Evolutionary conservation across 2,888 invertebrate species (phyloP), one percentile per base, ranked within the genome.

Genomic region (Netelia melanura): DNA sequence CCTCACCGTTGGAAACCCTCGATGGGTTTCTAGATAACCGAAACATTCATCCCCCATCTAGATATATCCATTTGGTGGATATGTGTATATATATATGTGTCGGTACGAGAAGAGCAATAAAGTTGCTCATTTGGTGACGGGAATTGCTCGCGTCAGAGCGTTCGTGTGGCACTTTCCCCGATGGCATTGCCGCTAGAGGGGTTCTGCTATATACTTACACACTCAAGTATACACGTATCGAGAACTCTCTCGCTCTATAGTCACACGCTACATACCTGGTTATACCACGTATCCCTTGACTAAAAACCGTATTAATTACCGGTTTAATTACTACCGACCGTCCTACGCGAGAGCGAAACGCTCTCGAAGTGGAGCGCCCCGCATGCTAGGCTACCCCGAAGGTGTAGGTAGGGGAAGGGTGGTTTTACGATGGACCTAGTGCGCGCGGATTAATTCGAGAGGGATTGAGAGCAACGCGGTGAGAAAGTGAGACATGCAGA

Each of bases 221-320:
- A 48, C 17, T 2, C 67, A 67, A 54, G 64, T 14, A 64, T 38
- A 71, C 71, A 14, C 58, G 17, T 58, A 58, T 48, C 10, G 14
- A 48, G 48, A 2, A 14, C 14, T 48, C 48, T 48, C 48, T 38
- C 38, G 5, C 1, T 38, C 38, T 38, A 8, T 48, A 48, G 11
- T 48, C 48, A 14, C 17, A 67, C n/a, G 17, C 64, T 17, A 58
- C 58, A 58, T 23, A 58, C 21, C 48, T 25, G 38, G 61, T 68
- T 77, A 70, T 70, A 54, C 54, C 21, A 78, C 74, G 74, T 70
- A 70, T 70, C 56, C 76, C 76, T 77, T 71, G 81, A 84, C 81
- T 84, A 88, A 90, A 89, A 89, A 88, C 87, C 85, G 76, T 90
- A 89, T 90, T 89, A 90, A 90, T 88, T 87, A 85, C 85, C 72